These are phyloP conservation scores for Rhea pennata DNA, from an alignment of 2,113 vertebrate genomes.

Conservation along the genomic window DNA sequence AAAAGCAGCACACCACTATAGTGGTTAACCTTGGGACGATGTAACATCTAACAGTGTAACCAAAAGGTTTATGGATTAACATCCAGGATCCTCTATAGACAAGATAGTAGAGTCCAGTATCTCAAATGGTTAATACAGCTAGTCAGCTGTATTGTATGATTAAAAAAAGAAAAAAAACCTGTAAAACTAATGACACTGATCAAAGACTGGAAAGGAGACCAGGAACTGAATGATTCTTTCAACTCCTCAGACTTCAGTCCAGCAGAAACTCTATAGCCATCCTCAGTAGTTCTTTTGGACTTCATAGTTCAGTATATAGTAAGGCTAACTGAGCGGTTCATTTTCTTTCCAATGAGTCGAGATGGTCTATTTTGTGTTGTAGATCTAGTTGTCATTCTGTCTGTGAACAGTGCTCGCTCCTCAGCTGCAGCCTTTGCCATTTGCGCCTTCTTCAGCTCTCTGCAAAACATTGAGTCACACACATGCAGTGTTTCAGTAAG, in stretches of 20 bases:
- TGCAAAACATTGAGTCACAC: conserved; percentile 51
- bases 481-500: fast-evolving
- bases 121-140: conserved; percentile 58
- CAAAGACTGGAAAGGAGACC: conserved; percentile 32
- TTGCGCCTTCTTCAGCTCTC: conserved; percentile 98
- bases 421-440: conserved; percentile 92
- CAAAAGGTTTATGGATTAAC: conserved; percentile 46
- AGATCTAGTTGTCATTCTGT: conserved; percentile 91
- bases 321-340: conserved; percentile 95
- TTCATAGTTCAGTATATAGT: conserved; percentile 88
- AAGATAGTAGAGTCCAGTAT: conserved; percentile 37
- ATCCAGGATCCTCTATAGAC: conserved; percentile 50
- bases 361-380: conserved; percentile 87
- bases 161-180: conserved; percentile 56
- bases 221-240: conserved; percentile 35
- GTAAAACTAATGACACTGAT: conserved; percentile 61
- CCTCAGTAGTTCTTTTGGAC: conserved; percentile 46
- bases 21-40: conserved; percentile 76
- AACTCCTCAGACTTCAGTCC: neutral
- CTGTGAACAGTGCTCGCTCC: conserved; percentile 90
- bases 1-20: conserved; percentile 80
- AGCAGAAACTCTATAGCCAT: conserved; percentile 42
- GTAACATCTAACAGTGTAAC: conserved; percentile 74
- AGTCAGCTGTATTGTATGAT: conserved; percentile 50
- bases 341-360: conserved; percentile 95